Conservation (phyloP, 2,888 invertebrate genomes). For the Gryllus longicercus region DNA sequence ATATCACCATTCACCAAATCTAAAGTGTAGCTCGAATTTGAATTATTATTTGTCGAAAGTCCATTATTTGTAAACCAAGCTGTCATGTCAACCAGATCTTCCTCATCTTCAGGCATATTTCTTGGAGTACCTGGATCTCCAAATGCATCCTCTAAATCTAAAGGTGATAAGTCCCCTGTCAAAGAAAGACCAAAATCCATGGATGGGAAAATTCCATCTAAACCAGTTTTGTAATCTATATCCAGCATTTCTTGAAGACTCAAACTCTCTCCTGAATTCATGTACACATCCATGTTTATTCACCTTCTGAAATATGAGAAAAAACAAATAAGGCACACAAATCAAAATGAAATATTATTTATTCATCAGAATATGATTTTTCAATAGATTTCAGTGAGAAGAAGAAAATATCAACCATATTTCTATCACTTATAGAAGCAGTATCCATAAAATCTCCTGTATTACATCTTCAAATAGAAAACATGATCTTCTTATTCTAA, state of each 20-base stretch:
- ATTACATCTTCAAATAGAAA: no score
- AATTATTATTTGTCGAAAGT: slow-evolving; percentile 52
- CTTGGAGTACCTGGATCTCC: slow-evolving; percentile 40
- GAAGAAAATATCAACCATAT: no score
- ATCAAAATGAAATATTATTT: no score
- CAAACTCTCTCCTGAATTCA: slow-evolving; percentile 32
- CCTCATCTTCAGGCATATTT: background rate
- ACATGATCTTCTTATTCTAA: no score
- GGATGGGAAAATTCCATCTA: slow-evolving; percentile 66
- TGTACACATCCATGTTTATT: slow-evolving; percentile 29
- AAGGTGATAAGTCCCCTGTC: slow-evolving; percentile 55
- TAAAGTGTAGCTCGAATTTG: slow-evolving; percentile 64
- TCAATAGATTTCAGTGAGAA: no score
- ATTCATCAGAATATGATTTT: no score
- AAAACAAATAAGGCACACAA: no score
- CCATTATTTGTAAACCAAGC: slow-evolving; percentile 38
- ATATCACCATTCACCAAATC: slow-evolving; percentile 66
- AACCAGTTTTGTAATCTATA: slow-evolving; percentile 82
- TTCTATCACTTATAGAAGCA: no score
- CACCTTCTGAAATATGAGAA: no score
- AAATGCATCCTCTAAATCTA: slow-evolving; percentile 64
- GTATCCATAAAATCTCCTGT: no score
- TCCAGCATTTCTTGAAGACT: slow-evolving; percentile 88
- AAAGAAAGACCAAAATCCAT: slow-evolving; percentile 53
- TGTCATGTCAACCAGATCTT: slow-evolving; percentile 31